Base-by-base conservation (phyloP, 2,113 vertebrate species). In the Eretmochelys imbricata region DNA sequence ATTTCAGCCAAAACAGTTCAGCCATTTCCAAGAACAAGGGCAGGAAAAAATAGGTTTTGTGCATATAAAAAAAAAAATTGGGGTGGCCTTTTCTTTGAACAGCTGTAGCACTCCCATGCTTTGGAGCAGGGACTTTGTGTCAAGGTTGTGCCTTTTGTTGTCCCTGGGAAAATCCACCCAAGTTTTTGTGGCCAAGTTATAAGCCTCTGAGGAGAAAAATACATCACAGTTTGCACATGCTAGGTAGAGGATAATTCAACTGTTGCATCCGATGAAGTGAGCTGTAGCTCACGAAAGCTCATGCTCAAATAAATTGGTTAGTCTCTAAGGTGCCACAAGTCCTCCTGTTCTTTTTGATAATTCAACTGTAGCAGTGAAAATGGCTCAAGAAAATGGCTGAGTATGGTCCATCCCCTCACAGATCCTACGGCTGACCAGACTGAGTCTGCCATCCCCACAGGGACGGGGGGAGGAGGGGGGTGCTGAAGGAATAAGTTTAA, bases 401-500 rank as follows among this genome's bases (percentile, higher is more conserved):
- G 22, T 0, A 16, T 19, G 50, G 13, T 46, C 72, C 69, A 12
- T 9, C 31, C n/a, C n/a, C 14, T 55, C 1, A 0, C 8, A 48
- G 46, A 75, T 48, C 35, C 42, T 79, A 38, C 0, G 17, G 75
- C 9, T 19, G 25, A 19, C 53, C 1, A 1, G 35, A 24, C 46
- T 83, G 53, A 0, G 25, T 51, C 31, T 22, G 38, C 51, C 87
- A 54, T 42, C 0, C 19, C 19, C 17, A 38, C 6, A 20, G n/a
- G 65, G 17, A 38, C 9, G 4, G 9, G 10, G 42, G 42, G 42
- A 5, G 42, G 42, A 42, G 42, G 42, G 5, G 42, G 46, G 50
- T 48, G 80, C 83, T 83, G 85, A 2, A 8, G 57, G 17, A 1
- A 0, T 5, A 9, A 0, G 0, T 1, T 2, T 1, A 49, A 82